These are phyloP conservation scores for Montipora foliosa DNA, from an alignment of 64 coral and sea anemone genomes.

Conservation along the genomic window DNA sequence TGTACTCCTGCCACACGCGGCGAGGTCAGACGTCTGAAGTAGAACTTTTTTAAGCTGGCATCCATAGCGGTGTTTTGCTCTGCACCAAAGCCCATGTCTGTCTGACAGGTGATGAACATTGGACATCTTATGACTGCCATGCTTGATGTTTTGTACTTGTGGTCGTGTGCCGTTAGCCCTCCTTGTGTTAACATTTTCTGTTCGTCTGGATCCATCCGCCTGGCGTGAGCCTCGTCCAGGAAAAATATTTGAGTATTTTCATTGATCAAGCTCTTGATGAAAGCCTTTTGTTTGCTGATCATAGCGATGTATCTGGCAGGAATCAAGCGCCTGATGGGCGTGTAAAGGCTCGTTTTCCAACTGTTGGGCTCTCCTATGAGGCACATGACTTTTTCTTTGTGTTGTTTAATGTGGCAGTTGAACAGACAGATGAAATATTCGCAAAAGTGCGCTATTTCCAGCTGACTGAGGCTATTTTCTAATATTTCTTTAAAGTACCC, in stretches of 20 bases:
- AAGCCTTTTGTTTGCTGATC: neutral
- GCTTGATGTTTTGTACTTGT: neutral
- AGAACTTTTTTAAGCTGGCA: neutral
- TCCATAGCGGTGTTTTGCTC: constrained; percentile 23
- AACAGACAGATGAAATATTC: constrained; percentile 21
- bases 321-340: neutral
- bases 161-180: neutral
- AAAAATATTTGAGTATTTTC: constrained; percentile 18
- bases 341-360: constrained; percentile 21
- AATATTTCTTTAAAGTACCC: constrained; percentile 34
- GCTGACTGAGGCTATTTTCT: constrained; percentile 12
- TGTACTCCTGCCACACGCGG: neutral
- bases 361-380: constrained; percentile 23
- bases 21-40: constrained; percentile 6
- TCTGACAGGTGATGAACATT: constrained; percentile 22
- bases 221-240: neutral
- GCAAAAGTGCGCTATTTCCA: constrained; percentile 11
- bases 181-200: constrained; percentile 53
- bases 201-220: constrained; percentile 21
- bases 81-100: neutral
- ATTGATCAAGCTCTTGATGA: constrained; percentile 18
- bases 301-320: neutral
- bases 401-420: neutral
- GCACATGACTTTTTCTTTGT: constrained; percentile 52
- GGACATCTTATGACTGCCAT: neutral